phyloP scores from a whole-genome alignment of 2,888 invertebrate species.

The Blastobasis lacticolella region DNA sequence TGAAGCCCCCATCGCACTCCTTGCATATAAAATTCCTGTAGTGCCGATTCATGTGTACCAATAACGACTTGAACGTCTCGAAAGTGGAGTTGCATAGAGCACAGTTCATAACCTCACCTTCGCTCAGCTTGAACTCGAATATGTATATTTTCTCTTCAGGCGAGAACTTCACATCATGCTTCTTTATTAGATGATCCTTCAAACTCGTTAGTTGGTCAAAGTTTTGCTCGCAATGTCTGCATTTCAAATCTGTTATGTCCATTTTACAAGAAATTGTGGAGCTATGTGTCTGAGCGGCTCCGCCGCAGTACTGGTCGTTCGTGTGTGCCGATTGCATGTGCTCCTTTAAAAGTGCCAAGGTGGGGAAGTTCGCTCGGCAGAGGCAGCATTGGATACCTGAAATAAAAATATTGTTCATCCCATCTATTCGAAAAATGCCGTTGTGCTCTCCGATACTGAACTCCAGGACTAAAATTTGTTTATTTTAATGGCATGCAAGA shows the following conservation, averaged over 20 bases:
- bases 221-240: conserved; percentile 32
- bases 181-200: conserved; percentile 27
- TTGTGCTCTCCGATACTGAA: too few relatives aligned
- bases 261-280: conserved; percentile 19
- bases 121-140: conserved; percentile 39
- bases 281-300: too few relatives aligned
- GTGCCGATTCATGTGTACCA: conserved; percentile 21
- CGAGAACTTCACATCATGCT: conserved; percentile 29
- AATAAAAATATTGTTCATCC: too few relatives aligned
- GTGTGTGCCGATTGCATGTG: too few relatives aligned
- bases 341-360: too few relatives aligned
- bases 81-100: background rate
- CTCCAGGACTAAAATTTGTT: too few relatives aligned
- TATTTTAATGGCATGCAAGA: too few relatives aligned
- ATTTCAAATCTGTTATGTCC: conserved; percentile 41
- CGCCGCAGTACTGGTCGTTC: too few relatives aligned
- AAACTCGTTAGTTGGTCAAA: conserved; percentile 22
- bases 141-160: conserved; percentile 36
- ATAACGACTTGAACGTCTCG: background rate
- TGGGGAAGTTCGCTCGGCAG: too few relatives aligned
- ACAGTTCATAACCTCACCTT: conserved; percentile 32
- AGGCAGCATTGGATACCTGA: too few relatives aligned
- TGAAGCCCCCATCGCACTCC: conserved; percentile 32
- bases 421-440: too few relatives aligned
- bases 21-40: conserved; percentile 25